Percentiles rank a stretch among this genome's conserved stretches.
phyloP scores from a whole-genome alignment of 2,113 vertebrate genomes.

The Argyrosomus japonicus region DNA sequence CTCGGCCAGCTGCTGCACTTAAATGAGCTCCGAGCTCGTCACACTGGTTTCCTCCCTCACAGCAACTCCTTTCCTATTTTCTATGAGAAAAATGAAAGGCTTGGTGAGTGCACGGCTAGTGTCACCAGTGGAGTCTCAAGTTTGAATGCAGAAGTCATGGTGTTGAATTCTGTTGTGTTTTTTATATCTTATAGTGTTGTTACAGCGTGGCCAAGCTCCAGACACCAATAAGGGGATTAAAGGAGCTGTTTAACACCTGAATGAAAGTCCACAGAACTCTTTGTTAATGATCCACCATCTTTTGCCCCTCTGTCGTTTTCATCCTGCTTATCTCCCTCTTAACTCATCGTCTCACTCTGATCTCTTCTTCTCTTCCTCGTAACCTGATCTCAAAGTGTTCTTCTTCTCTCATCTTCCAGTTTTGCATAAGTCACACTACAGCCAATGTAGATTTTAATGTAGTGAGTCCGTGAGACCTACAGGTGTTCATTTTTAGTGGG shows the following conservation, averaged over 20 bases:
- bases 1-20: constrained; percentile 26
- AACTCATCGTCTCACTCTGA: constrained; percentile 16
- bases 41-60: constrained; percentile 18
- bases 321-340: constrained; percentile 48
- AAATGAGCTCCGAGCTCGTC: constrained; percentile 31
- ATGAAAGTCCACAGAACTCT: neutral
- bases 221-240: constrained; percentile 37
- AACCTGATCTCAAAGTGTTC: constrained; percentile 14
- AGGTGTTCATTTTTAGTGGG: no score
- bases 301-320: constrained; percentile 11
- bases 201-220: neutral
- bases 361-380: constrained; percentile 20
- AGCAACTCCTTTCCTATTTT: neutral
- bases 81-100: neutral
- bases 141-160: neutral
- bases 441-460: no score
- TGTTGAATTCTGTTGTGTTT: constrained; percentile 5
- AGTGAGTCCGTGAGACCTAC: no score
- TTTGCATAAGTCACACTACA: neutral
- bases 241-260: constrained; percentile 10
- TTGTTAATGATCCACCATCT: constrained; percentile 16
- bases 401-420: neutral
- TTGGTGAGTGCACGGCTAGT: neutral
- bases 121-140: neutral
- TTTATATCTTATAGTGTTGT: neutral